phyloP scores from a whole-genome alignment of 1,140 invertebrate genomes.

The Ectropis grisescens region DNA sequence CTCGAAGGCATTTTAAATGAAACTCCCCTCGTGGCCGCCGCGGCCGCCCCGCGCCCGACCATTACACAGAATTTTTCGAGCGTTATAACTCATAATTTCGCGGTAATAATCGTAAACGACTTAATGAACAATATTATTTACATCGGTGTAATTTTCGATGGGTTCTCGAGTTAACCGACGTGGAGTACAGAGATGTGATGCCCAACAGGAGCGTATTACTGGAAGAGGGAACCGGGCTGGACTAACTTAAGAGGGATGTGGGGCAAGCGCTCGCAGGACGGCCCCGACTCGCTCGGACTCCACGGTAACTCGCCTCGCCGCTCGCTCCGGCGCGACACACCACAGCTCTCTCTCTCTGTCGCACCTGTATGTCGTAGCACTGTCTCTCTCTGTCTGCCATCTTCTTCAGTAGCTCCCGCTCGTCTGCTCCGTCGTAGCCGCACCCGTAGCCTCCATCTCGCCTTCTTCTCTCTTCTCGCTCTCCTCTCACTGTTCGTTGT shows the following conservation, averaged over 20 bases:
- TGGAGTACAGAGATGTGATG: too few relatives aligned
- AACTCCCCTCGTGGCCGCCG: slow-evolving; percentile 12
- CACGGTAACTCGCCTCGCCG: slow-evolving; percentile 33
- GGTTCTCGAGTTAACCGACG: too few relatives aligned
- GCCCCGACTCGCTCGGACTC: slow-evolving; percentile 22
- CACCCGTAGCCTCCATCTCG: not conserved
- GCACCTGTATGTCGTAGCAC: not conserved
- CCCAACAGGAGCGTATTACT: slow-evolving; percentile 69
- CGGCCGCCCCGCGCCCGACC: slow-evolving; percentile 3
- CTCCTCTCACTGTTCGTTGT: too few relatives aligned
- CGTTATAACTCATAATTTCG: too few relatives aligned
- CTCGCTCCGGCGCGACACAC: not conserved
- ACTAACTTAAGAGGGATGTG: slow-evolving; percentile 81
- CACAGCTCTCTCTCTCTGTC: not conserved
- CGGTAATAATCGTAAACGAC: slow-evolving; percentile 7
- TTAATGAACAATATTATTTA: slow-evolving; percentile 14
- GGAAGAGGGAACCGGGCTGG: slow-evolving; percentile 80
- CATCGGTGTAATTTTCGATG: slow-evolving; percentile 4
- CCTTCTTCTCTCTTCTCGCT: not conserved
- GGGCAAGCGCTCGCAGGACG: slow-evolving; percentile 71
- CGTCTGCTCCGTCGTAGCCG: not conserved
- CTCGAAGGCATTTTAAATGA: slow-evolving; percentile 18
- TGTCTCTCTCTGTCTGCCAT: slow-evolving; percentile 6
- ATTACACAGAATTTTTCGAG: too few relatives aligned
- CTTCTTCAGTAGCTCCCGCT: slow-evolving; percentile 2